Evolutionary conservation across 2,888 invertebrate species (phyloP).

Genomic region (Acanthosepion pharaonis): DNA sequence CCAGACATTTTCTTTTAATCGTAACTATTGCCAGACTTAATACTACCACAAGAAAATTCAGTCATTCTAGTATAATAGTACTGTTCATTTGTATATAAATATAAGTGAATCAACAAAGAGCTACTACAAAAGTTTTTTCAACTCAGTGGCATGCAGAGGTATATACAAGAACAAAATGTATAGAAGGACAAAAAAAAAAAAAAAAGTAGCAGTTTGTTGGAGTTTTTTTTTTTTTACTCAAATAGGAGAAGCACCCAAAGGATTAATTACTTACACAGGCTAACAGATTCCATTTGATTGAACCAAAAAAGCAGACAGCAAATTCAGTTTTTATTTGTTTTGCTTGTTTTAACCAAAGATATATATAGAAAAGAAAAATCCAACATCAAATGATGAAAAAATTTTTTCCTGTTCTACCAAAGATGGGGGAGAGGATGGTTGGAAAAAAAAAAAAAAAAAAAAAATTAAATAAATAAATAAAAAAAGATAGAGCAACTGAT

Average conservation of each 20-base stretch:
- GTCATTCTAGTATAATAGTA: too few relatives aligned
- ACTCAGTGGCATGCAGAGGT: neutral
- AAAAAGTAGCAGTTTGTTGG: too few relatives aligned
- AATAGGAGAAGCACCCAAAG: neutral
- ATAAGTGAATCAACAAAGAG: neutral
- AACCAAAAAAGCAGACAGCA: neutral
- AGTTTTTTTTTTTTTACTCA: too few relatives aligned
- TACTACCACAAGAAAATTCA: too few relatives aligned
- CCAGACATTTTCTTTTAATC: too few relatives aligned
- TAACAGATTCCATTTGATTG: neutral
- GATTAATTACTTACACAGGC: neutral
- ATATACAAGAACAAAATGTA: neutral
- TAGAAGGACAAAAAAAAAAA: neutral
- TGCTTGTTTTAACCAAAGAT: neutral
- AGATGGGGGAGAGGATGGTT: neutral
- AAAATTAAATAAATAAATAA: neutral
- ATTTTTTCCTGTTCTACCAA: neutral
- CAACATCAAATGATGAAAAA: neutral
- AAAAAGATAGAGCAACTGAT: neutral
- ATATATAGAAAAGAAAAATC: neutral
- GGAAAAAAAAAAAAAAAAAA: neutral
- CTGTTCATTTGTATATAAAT: too few relatives aligned
- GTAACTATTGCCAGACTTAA: too few relatives aligned
- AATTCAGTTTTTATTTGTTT: neutral
- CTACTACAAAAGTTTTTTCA: too few relatives aligned